Percentiles rank a stretch among this genome's conserved stretches.
phyloP scores from a whole-genome alignment of 2,888 invertebrate species.

The Entomobrya multifasciata region DNA sequence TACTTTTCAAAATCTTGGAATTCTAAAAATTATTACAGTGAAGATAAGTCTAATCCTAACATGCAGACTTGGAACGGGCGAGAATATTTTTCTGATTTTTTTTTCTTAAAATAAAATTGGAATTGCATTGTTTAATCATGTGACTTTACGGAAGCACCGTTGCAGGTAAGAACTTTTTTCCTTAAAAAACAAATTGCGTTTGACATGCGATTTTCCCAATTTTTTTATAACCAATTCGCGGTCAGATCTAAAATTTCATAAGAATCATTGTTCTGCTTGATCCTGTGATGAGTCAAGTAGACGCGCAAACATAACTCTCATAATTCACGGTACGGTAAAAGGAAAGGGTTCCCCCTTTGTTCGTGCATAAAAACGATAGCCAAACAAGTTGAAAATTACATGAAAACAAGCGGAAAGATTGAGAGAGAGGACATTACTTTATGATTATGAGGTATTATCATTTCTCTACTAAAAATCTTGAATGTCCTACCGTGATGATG shows the following conservation, averaged over 20 bases:
- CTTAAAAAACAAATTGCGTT: conserved; percentile 36
- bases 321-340: background rate
- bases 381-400: conserved; percentile 37
- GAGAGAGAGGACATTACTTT: background rate
- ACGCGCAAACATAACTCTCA: no score
- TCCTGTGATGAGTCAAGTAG: background rate
- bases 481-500: conserved; percentile 26
- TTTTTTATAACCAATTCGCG: conserved; percentile 13
- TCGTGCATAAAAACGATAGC: conserved; percentile 48
- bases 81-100: no score
- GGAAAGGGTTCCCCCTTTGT: conserved; percentile 11
- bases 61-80: no score
- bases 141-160: conserved; percentile 39
- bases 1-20: no score
- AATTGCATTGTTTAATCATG: conserved; percentile 24
- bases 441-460: background rate
- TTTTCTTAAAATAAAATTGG: conserved; percentile 10
- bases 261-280: conserved; percentile 5
- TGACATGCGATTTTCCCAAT: conserved; percentile 57
- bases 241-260: conserved; percentile 3
- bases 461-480: conserved; percentile 10
- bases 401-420: background rate
- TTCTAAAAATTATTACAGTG: background rate
- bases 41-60: no score
- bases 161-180: background rate